Percentiles rank a stretch among this genome's conserved stretches.
Evolutionary conservation across 1,140 invertebrate genomes (phyloP).

Genomic region (Bombyx mori): ASM3026992v2 NC_085112.1:5183001-5183500

Average conservation of each 20-base stretch:
- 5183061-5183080: conserved; percentile 66
- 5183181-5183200: conserved; percentile 67
- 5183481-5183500: too few relatives aligned
- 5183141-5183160: conserved; percentile 64
- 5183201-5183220: conserved; percentile 69
- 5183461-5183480: too few relatives aligned
- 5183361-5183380: conserved; percentile 22
- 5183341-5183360: conserved; percentile 52
- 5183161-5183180: conserved; percentile 57
- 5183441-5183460: conserved; percentile 9
- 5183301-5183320: conserved; percentile 46
- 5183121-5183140: conserved; percentile 61
- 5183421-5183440: conserved; percentile 36
- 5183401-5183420: conserved; percentile 29
- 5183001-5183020: conserved; percentile 52
- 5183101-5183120: conserved; percentile 67
- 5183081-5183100: conserved; percentile 69
- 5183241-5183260: conserved; percentile 65
- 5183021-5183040: conserved; percentile 54
- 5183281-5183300: conserved; percentile 60
- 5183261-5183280: conserved; percentile 39
- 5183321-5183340: conserved; percentile 52
- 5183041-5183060: conserved; percentile 69
- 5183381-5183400: conserved; percentile 30
- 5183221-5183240: conserved; percentile 66